Conservation (phyloP, 2,888 invertebrate genomes). For the Napeogenes inachia region DNA sequence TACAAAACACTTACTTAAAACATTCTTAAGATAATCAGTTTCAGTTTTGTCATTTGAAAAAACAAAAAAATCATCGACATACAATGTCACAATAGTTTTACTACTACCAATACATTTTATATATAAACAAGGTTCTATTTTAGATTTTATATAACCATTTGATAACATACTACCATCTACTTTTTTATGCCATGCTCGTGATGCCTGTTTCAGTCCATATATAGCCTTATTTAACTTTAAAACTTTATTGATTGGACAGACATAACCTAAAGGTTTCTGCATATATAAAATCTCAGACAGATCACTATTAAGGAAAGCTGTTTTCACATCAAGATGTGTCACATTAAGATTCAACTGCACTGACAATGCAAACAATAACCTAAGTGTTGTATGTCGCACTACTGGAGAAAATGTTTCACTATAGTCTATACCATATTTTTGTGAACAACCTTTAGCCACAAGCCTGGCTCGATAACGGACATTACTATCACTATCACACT, state of each 20-base stretch:
- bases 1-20: no score
- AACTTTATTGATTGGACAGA: conserved; percentile 10
- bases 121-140: no score
- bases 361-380: no score
- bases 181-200: no score
- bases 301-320: conserved; percentile 23
- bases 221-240: conserved; percentile 12
- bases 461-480: conserved; percentile 24
- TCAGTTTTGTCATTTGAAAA: conserved; percentile 11
- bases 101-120: neutral
- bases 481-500: conserved; percentile 21
- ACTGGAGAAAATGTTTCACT: neutral
- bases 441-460: conserved; percentile 27
- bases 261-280: conserved; percentile 13
- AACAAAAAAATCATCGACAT: conserved; percentile 20
- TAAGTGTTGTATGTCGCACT: no score
- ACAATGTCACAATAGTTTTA: conserved; percentile 16
- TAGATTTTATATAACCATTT: no score
- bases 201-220: neutral
- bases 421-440: no score
- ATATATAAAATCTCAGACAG: conserved; percentile 19
- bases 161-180: no score
- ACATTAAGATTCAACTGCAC: no score
- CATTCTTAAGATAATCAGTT: conserved; percentile 8
- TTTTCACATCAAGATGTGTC: conserved; percentile 23